phyloP scores from a whole-genome alignment of 2,797 vertebrate species.

The Poeciliopsis paucimaculata region DNA sequence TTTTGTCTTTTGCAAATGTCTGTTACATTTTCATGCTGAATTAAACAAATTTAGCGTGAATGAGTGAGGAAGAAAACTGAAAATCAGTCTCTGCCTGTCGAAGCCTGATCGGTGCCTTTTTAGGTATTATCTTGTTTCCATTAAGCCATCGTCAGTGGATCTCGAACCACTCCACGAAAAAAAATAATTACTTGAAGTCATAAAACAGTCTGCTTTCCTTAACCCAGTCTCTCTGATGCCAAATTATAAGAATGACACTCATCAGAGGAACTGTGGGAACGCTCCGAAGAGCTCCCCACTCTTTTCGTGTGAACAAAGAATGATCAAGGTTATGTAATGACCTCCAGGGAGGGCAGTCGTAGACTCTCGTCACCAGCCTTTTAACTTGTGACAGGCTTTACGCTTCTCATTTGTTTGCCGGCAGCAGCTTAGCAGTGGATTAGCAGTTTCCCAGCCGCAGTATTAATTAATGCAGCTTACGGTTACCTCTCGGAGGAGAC shows the following conservation, averaged over 20 bases:
- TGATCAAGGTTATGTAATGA: conserved; percentile 79
- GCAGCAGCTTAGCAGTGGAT: conserved; percentile 77
- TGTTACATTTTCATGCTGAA: not conserved
- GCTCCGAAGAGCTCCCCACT: conserved; percentile 71
- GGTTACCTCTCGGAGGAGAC: conserved; percentile 60
- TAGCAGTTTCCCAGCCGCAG: conserved; percentile 68
- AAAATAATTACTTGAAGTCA: conserved; percentile 23
- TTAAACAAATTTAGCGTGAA: not conserved
- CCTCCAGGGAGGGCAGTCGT: conserved; percentile 68
- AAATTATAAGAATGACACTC: conserved; percentile 75
- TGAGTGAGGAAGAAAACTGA: not conserved
- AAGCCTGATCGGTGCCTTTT: not conserved
- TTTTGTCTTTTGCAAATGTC: not conserved
- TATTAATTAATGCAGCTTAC: conserved; percentile 81
- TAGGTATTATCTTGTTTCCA: not conserved
- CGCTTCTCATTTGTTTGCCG: conserved; percentile 79
- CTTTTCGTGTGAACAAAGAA: conserved; percentile 66
- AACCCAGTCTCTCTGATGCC: conserved; percentile 67
- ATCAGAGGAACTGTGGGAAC: conserved; percentile 62
- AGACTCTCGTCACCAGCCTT: conserved; percentile 71
- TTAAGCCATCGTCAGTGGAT: not conserved
- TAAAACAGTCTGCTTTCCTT: conserved; percentile 36
- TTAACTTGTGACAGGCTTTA: conserved; percentile 79
- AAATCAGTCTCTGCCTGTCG: not conserved
- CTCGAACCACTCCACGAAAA: not conserved